Evolutionary conservation across 2,113 vertebrate genomes (phyloP), one percentile per base, ranked within the genome.

Genomic region (Pterophyllum scalare): DNA sequence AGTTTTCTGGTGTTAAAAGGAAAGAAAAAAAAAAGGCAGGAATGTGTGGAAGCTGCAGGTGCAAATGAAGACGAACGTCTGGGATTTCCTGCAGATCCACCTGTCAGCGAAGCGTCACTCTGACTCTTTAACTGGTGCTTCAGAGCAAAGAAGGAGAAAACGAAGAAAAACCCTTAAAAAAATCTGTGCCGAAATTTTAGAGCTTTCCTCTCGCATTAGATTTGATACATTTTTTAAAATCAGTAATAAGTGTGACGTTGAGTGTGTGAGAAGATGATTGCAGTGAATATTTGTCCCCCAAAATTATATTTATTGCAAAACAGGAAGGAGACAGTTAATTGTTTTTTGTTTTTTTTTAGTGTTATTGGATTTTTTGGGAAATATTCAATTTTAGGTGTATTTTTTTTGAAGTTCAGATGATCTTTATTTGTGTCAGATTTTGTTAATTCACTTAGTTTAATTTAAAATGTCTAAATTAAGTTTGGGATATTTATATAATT

Each of bases 21-120:
- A 7, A n/a, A 7, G 14, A 58, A 38, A 22, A 58, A 38, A 15
- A 58, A 72, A 52, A 79, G 28, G 74, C 40, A n/a, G 77, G 70
- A 75, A 82, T 46, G 76, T 84, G 43, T 84, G 83, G 31, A 20
- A 26, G 80, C 31, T 46, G 83, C 88, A 92, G 88, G 85, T 88
- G 87, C 75, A 87, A 87, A 86, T 86, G 79, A 86, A 85, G 82
- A 83, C 4, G 74, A 77, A 85, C 74, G 2, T 65, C 64, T 84
- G 88, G 83, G 80, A 82, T 91, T 91, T 88, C 87, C 80, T 81
- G 40, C 85, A 62, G 5, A 80, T 86, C 75, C 89, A 91, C 88
- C 88, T 94, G 93, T 87, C 89, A 88, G 82, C 15, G 35, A 84
- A 72, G 54, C 72, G 81, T 60, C 87, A 49, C 54, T 35, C 79